A percentile compares a stretch with the other conserved stretches of the same genome.
phyloP scores from a whole-genome alignment of 2,888 invertebrate genomes.

The Papilio protenor region DNA sequence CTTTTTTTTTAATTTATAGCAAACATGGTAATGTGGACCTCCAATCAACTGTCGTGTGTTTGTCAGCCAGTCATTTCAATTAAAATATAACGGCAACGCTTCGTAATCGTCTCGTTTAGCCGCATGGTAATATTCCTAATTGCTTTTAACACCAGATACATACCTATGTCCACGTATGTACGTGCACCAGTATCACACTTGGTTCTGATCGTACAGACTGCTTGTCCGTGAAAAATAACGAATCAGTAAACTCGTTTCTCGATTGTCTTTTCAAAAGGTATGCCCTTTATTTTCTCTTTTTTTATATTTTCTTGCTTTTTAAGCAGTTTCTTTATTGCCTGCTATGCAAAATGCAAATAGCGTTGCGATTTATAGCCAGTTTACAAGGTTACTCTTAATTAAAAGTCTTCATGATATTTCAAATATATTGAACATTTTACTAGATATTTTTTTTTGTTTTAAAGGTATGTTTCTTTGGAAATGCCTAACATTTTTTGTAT shows the following conservation, averaged over 20 bases:
- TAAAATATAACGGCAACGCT: slow-evolving; percentile 58
- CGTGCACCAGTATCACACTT: slow-evolving; percentile 23
- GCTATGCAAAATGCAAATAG: neutral
- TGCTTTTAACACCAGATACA: slow-evolving; percentile 39
- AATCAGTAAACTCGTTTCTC: neutral
- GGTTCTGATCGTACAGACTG: neutral
- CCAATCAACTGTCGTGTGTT: slow-evolving; percentile 31
- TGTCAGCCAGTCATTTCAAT: slow-evolving; percentile 62
- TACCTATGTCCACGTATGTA: slow-evolving; percentile 36
- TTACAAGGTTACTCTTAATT: neutral
- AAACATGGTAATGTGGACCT: slow-evolving; percentile 13
- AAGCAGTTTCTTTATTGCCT: neutral
- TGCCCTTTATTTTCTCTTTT: neutral
- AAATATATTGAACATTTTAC: neutral
- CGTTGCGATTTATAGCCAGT: neutral
- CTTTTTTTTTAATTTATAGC: neutral
- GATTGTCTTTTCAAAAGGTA: slow-evolving; percentile 13
- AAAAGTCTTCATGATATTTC: neutral
- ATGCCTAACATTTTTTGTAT: too few species aligned
- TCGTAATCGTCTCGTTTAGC: slow-evolving; percentile 60
- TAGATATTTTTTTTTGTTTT: neutral
- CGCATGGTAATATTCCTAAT: slow-evolving; percentile 39
- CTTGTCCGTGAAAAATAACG: neutral
- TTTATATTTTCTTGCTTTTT: neutral
- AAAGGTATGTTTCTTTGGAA: neutral